Evolutionary conservation across 2,888 invertebrate genomes (phyloP).

Genomic region (Pyrochroa serraticornis): DNA sequence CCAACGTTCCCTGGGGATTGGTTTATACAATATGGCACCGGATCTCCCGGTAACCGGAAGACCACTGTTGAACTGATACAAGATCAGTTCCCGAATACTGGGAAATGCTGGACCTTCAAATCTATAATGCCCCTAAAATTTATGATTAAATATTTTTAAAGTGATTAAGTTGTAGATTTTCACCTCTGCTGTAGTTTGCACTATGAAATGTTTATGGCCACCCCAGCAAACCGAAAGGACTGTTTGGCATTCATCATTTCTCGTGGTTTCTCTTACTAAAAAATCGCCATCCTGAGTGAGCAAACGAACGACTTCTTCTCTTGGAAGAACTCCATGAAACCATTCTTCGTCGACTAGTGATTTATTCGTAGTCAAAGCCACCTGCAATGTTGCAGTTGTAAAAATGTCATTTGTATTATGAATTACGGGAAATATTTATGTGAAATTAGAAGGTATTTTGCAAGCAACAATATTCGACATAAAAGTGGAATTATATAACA

Average conservation of each 20-base stretch:
- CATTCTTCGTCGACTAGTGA: slow-evolving; percentile 90
- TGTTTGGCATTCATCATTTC: slow-evolving; percentile 90
- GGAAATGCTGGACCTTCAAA: slow-evolving; percentile 95
- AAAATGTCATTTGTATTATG: slow-evolving; percentile 2
- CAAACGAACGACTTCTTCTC: slow-evolving; percentile 93
- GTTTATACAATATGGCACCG: slow-evolving; percentile 84
- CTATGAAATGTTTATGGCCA: slow-evolving; percentile 96
- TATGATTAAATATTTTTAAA: not conserved
- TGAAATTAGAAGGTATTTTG: not conserved
- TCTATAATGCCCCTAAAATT: slow-evolving; percentile 80
- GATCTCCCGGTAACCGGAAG: slow-evolving; percentile 91
- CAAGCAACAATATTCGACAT: too few species aligned
- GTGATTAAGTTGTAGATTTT: slow-evolving; percentile 36
- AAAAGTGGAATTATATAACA: not conserved
- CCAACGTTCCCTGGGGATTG: slow-evolving; percentile 91
- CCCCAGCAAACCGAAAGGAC: slow-evolving; percentile 96
- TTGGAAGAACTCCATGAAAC: slow-evolving; percentile 95
- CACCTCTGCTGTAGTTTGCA: slow-evolving; percentile 92
- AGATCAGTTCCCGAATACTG: slow-evolving; percentile 88
- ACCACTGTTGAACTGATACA: slow-evolving; percentile 85
- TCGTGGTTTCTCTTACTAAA: slow-evolving; percentile 88
- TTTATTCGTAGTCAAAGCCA: slow-evolving; percentile 58
- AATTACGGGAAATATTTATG: not conserved
- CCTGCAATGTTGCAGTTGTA: slow-evolving; percentile 36
- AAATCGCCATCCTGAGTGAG: slow-evolving; percentile 93